These are phyloP conservation scores for Drosophila mauritiana DNA, from an alignment of 1,140 invertebrate species.

Conservation along the genomic window DNA sequence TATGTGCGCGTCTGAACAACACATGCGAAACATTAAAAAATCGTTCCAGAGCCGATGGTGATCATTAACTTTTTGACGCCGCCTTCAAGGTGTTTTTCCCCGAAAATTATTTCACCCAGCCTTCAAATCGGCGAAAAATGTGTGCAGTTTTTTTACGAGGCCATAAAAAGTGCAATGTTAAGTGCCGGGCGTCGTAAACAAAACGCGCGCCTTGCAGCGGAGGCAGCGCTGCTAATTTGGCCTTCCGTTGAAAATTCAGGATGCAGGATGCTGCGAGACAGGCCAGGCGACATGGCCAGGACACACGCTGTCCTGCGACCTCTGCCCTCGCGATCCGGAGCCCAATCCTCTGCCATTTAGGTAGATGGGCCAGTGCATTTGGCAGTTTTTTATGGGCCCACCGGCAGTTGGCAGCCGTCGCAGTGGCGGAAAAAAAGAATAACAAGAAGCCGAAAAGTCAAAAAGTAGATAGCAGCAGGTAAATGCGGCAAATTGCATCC, in stretches of 20 bases:
- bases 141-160: constrained; percentile 62
- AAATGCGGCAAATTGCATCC: constrained; percentile 53
- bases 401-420: constrained; percentile 43
- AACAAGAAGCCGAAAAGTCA: constrained; percentile 35
- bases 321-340: neutral
- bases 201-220: constrained; percentile 52
- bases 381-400: constrained; percentile 74
- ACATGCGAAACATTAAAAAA: constrained; percentile 59
- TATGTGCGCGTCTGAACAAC: constrained; percentile 31
- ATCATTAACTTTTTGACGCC: constrained; percentile 68
- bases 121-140: constrained; percentile 24
- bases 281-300: constrained; percentile 34
- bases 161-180: constrained; percentile 69
- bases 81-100: constrained; percentile 53
- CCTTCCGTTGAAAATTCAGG: constrained; percentile 73
- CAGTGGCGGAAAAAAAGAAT: constrained; percentile 15
- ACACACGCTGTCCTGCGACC: constrained; percentile 26
- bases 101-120: constrained; percentile 19
- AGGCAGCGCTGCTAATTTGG: constrained; percentile 71
- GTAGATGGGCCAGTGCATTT: constrained; percentile 71
- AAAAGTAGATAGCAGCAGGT: constrained; percentile 56
- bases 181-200: constrained; percentile 67
- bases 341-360: constrained; percentile 55
- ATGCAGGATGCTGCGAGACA: constrained; percentile 63
- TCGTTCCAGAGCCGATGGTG: constrained; percentile 35